A percentile compares a stretch with the other conserved stretches of the same genome.
These are phyloP conservation scores for Smithornis capensis DNA, from an alignment of 2,113 vertebrate genomes.

Conservation along the genomic window DNA sequence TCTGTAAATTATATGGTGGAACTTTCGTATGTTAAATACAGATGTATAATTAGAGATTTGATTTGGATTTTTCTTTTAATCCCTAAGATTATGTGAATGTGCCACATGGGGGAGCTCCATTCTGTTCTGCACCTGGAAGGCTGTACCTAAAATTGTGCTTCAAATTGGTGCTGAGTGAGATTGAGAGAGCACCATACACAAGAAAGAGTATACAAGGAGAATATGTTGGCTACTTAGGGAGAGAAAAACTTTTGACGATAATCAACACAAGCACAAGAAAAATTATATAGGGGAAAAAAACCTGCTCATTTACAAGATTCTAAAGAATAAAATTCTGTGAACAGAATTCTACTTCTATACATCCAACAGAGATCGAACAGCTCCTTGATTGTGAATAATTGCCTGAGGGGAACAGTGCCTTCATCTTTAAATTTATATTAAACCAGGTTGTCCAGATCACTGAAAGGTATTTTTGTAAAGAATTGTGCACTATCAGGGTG, in stretches of 20 bases:
- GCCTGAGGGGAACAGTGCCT: not conserved
- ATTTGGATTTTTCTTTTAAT: not conserved
- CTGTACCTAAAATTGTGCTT: not conserved
- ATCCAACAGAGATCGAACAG: not conserved
- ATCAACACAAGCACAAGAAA: not conserved
- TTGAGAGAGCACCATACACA: not conserved
- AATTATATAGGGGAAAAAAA: not conserved
- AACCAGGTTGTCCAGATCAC: not conserved
- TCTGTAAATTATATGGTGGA: fast-evolving
- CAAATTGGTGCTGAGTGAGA: not conserved
- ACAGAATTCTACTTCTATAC: not conserved
- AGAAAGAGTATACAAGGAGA: not conserved
- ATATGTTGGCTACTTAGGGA: not conserved
- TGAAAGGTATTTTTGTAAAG: not conserved
- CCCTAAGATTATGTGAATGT: not conserved
- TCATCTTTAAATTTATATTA: not conserved
- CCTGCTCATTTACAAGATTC: not conserved
- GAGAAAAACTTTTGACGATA: not conserved
- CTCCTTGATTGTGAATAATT: not conserved
- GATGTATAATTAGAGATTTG: fast-evolving
- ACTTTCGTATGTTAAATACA: fast-evolving
- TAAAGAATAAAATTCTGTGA: not conserved
- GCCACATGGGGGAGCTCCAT: conserved; percentile 13
- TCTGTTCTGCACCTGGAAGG: not conserved
- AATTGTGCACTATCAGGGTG: not conserved